These are phyloP conservation scores for Catocala nupta DNA, from an alignment of 2,888 invertebrate genomes.

Conservation along the genomic window DNA sequence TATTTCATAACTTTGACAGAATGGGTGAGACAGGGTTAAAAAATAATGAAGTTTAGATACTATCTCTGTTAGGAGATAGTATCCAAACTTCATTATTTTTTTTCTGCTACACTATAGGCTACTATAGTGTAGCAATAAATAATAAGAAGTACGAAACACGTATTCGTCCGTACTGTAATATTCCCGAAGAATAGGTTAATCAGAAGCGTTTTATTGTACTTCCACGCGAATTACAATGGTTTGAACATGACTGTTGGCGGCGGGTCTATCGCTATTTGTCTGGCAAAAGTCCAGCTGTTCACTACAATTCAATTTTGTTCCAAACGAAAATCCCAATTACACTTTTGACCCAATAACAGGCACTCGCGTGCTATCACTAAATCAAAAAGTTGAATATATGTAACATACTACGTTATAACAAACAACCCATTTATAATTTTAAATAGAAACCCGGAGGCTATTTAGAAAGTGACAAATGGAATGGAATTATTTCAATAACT, in stretches of 20 bases:
- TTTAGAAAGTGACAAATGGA: constrained; percentile 38
- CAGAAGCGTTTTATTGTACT: constrained; percentile 6
- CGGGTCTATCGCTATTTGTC: constrained; percentile 6
- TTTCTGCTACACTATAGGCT: too few species aligned
- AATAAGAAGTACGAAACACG: too few species aligned
- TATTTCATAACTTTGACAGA: too few species aligned
- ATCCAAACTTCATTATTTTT: too few species aligned
- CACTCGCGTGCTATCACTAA: not conserved
- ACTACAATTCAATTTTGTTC: constrained; percentile 23
- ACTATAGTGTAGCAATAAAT: too few species aligned
- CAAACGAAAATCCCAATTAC: constrained; percentile 15
- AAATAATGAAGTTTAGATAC: too few species aligned
- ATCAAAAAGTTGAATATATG: constrained; percentile 12
- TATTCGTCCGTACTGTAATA: not conserved
- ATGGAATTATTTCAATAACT: constrained; percentile 34
- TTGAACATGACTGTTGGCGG: constrained; percentile 11
- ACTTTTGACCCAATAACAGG: constrained; percentile 20
- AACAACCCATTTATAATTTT: constrained; percentile 17
- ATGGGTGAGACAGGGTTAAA: too few species aligned
- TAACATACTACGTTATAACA: constrained; percentile 11
- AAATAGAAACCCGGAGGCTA: constrained; percentile 24
- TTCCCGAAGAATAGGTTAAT: not conserved
- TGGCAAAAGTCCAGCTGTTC: constrained; percentile 22
- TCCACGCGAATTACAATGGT: constrained; percentile 10
- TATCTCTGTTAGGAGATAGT: too few species aligned